phyloP scores from a whole-genome alignment of 2,888 invertebrate genomes.

The Leucophenga maculata region DNA sequence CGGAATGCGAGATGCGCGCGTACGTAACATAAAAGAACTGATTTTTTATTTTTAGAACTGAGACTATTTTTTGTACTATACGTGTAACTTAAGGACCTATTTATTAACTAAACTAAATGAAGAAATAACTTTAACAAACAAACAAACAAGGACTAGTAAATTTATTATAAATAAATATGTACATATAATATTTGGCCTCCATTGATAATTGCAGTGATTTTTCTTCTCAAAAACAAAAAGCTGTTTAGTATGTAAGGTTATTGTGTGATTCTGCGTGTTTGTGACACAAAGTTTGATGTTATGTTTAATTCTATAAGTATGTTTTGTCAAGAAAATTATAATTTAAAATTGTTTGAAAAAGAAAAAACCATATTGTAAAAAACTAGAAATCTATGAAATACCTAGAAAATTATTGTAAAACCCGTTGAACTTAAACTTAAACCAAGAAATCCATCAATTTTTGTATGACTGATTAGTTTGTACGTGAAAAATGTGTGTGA shows the following conservation, averaged over 20 bases:
- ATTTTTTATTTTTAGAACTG: conserved; percentile 64
- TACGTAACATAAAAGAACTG: conserved; percentile 60
- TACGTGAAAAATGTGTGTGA: conserved; percentile 62
- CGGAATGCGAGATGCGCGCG: conserved; percentile 28
- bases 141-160: conserved; percentile 10
- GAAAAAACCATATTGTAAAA: conserved; percentile 12
- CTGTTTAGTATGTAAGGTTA: background rate
- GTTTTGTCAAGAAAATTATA: conserved; percentile 2
- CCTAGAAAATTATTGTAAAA: conserved; percentile 25
- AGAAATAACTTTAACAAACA: background rate
- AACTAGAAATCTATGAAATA: conserved; percentile 7
- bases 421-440: background rate
- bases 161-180: background rate
- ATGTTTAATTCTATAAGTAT: background rate
- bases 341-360: background rate
- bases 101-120: background rate
- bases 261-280: background rate
- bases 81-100: conserved; percentile 18
- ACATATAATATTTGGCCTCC: too few species aligned
- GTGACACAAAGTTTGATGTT: background rate
- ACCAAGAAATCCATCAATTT: conserved; percentile 36
- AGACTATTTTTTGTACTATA: conserved; percentile 45
- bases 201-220: too few species aligned
- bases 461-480: conserved; percentile 72
- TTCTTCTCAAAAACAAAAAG: too few species aligned